A percentile compares a stretch with the other conserved stretches of the same genome.
phyloP scores from a whole-genome alignment of 2,797 vertebrate species.

The Sebastes itinus region DNA sequence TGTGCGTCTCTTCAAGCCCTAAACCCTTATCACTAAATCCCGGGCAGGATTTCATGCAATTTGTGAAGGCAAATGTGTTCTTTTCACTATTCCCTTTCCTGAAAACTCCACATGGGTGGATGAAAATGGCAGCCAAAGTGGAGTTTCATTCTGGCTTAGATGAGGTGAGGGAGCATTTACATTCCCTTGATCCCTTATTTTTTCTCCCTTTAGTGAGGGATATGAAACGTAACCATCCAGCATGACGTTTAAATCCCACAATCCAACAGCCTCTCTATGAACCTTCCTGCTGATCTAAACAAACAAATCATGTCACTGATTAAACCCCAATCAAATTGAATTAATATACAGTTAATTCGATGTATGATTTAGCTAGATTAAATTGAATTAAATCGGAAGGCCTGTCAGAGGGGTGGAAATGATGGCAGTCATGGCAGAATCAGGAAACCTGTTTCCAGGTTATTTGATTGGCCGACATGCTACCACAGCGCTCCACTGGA shows the following conservation, averaged over 20 bases:
- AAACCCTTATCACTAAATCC: constrained; percentile 56
- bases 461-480: constrained; percentile 62
- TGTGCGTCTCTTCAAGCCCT: constrained; percentile 26
- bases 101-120: constrained; percentile 59
- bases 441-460: constrained; percentile 62
- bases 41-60: constrained; percentile 62
- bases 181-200: constrained; percentile 69
- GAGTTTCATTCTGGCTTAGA: constrained; percentile 71
- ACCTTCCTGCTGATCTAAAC: constrained; percentile 46
- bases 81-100: constrained; percentile 52
- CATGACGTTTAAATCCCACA: constrained; percentile 56
- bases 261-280: constrained; percentile 41
- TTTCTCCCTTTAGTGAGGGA: constrained; percentile 50
- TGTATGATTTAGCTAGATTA: constrained; percentile 40
- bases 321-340: constrained; percentile 43
- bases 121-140: constrained; percentile 66
- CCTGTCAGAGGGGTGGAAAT: constrained; percentile 35
- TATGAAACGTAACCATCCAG: constrained; percentile 59
- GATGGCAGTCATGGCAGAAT: constrained; percentile 17
- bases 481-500: constrained; percentile 39
- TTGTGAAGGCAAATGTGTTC: constrained; percentile 63
- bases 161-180: constrained; percentile 72
- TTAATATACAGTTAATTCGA: constrained; percentile 49
- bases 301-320: constrained; percentile 59
- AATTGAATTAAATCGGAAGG: constrained; percentile 46